phyloP scores from a whole-genome alignment of 2,113 vertebrate genomes.

The Mastomys coucha region DNA sequence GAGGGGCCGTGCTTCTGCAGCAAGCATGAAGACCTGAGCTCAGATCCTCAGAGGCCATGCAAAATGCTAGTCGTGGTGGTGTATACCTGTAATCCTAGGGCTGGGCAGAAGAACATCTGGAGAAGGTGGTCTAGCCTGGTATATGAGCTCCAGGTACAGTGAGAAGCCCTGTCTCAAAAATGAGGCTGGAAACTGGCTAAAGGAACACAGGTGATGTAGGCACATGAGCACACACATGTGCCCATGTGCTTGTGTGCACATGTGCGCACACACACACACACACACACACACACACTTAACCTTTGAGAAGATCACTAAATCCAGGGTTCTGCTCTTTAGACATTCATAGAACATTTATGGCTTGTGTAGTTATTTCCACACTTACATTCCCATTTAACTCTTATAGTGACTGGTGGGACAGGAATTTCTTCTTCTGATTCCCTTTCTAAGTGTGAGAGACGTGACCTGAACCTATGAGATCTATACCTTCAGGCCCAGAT shows the following conservation, averaged over 20 bases:
- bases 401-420: neutral
- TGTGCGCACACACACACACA: no score
- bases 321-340: neutral
- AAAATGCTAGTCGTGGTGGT: accelerated
- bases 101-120: neutral
- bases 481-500: neutral
- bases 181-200: neutral
- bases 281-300: neutral
- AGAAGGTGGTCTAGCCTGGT: neutral
- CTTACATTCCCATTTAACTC: constrained; percentile 6
- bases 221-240: no score
- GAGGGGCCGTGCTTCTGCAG: neutral
- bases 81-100: neutral
- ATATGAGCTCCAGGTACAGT: no score
- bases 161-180: neutral
- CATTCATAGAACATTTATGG: neutral
- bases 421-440: constrained; percentile 28
- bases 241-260: no score
- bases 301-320: neutral
- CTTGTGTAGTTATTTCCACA: neutral
- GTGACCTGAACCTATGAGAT: neutral
- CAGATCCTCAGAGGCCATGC: neutral
- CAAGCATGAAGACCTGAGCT: neutral
- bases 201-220: neutral
- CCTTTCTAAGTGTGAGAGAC: constrained; percentile 34